These are phyloP conservation scores for Boulengeromyrus knoepffleri DNA, from an alignment of 2,113 vertebrate species.

Conservation along the genomic window DNA sequence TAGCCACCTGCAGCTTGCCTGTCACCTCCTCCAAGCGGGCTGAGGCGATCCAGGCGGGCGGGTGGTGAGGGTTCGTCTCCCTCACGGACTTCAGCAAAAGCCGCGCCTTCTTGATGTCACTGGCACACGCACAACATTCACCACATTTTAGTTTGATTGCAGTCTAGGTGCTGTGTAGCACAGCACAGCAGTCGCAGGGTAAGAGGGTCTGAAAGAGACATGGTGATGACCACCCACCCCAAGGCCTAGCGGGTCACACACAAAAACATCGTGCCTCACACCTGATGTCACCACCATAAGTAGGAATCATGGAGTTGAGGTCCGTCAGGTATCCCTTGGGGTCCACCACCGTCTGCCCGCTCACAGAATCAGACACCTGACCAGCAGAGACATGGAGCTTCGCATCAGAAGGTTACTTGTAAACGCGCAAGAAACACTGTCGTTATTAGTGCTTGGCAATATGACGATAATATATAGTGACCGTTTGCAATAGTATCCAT, in stretches of 20 bases:
- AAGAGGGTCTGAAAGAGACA: neutral
- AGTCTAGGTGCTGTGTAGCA: neutral
- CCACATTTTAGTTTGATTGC: neutral
- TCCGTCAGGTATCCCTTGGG: conserved; percentile 96
- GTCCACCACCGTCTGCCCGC: conserved; percentile 95
- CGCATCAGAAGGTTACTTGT: neutral
- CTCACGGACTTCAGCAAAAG: conserved; percentile 92
- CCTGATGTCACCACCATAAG: conserved; percentile 96
- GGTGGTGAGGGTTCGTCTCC: conserved; percentile 96
- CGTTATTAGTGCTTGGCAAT: neutral
- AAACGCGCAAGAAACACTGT: neutral
- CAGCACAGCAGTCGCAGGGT: neutral
- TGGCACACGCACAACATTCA: conserved; percentile 33
- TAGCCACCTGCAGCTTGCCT: conserved; percentile 90
- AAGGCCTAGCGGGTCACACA: neutral
- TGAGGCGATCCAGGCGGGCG: conserved; percentile 95
- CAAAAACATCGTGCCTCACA: conserved; percentile 56
- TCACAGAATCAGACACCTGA: conserved; percentile 94
- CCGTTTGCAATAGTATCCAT: neutral
- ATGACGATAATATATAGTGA: neutral
- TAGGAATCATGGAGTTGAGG: conserved; percentile 98
- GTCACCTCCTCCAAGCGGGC: conserved; percentile 95
- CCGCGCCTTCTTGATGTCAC: conserved; percentile 96
- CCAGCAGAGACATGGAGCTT: neutral
- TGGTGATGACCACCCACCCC: neutral